Conservation (phyloP, 2,797 vertebrate genomes). For the Pangasius krempfi region DNA sequence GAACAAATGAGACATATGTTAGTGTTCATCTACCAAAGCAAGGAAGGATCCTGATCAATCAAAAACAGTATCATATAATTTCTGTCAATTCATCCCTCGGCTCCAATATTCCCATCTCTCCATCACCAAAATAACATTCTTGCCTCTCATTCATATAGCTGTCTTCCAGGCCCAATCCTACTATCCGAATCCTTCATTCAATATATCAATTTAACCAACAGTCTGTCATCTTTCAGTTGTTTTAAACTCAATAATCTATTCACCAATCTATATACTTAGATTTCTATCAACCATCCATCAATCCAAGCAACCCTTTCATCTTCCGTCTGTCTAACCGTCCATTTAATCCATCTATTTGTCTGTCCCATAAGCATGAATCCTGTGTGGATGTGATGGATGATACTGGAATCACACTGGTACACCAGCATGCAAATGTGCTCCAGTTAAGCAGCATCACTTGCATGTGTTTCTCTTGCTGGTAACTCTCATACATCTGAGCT, state of each 20-base stretch:
- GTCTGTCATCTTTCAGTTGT: slow-evolving; percentile 20
- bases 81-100: slow-evolving; percentile 37
- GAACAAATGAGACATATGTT: slow-evolving; percentile 15
- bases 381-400: slow-evolving; percentile 37
- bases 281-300: slow-evolving; percentile 24
- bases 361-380: slow-evolving; percentile 48
- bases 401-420: slow-evolving; percentile 1
- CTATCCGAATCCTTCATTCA: slow-evolving; percentile 42
- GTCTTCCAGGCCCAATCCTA: slow-evolving; percentile 21
- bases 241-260: slow-evolving; percentile 33
- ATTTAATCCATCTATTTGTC: slow-evolving; percentile 43
- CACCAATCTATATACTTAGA: slow-evolving; percentile 24
- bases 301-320: slow-evolving; percentile 16
- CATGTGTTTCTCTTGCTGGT: background rate
- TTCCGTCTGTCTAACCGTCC: slow-evolving; percentile 21
- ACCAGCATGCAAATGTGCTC: background rate
- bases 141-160: slow-evolving; percentile 17
- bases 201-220: slow-evolving; percentile 36
- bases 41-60: slow-evolving; percentile 12
- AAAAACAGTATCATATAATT: slow-evolving; percentile 32
- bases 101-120: slow-evolving; percentile 36
- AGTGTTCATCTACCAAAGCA: slow-evolving; percentile 20
- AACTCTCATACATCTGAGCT: background rate
- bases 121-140: slow-evolving; percentile 45
- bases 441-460: slow-evolving; percentile 1